These are phyloP conservation scores for Junco hyemalis DNA, from an alignment of 2,113 vertebrate genomes.

Conservation along the genomic window DNA sequence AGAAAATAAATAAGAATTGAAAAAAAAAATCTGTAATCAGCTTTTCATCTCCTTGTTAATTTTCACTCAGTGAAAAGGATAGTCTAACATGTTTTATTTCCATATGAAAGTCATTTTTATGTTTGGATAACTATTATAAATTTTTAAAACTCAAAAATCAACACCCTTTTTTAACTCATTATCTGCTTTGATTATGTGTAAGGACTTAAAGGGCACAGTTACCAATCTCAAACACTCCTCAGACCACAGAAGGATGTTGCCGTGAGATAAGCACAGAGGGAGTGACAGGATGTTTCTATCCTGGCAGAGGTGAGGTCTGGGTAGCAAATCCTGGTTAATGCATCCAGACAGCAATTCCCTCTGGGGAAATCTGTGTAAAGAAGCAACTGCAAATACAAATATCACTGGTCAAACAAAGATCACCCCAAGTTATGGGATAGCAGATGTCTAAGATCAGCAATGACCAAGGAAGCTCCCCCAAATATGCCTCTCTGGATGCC, in stretches of 20 bases:
- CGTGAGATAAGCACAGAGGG: not conserved
- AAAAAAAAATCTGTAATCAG: not conserved
- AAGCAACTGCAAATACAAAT: not conserved
- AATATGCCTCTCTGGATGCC: not conserved
- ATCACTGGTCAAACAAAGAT: not conserved
- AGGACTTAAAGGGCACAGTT: not conserved
- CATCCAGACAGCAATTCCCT: not conserved
- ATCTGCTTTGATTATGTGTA: not conserved
- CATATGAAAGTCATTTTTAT: not conserved
- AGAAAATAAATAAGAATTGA: not conserved
- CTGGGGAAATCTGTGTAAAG: not conserved
- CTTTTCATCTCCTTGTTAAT: not conserved
- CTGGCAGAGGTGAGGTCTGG: not conserved
- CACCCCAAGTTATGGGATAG: not conserved
- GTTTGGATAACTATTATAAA: not conserved
- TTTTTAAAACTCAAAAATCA: not conserved
- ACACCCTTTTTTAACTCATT: fast-evolving
- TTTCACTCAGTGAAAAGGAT: not conserved
- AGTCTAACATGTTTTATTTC: not conserved
- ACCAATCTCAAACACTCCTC: not conserved
- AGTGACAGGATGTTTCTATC: not conserved
- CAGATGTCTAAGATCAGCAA: not conserved
- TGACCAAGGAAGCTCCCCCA: not conserved
- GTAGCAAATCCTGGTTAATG: not conserved
- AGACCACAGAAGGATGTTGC: not conserved